Evolutionary conservation across 2,888 invertebrate genomes (phyloP), one percentile per base, ranked within the genome.

Genomic region (Erebia ligea): DNA sequence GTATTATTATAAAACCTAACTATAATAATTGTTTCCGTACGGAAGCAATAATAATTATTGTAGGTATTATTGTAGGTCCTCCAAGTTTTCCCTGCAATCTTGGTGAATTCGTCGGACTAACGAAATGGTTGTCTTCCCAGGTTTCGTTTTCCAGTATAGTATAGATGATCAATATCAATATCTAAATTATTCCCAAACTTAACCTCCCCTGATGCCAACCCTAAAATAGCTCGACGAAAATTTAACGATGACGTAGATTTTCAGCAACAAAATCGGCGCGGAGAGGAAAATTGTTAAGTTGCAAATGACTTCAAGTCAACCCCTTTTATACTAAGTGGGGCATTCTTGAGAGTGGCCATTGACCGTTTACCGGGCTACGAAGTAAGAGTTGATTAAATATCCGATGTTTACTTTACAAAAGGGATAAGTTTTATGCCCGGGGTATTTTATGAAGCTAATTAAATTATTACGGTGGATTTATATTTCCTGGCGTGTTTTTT

Each of bases 371-470:
- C 79, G 79, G 75, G 83, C 86, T 88, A 88, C 88, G 84, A 88
- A 89, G 86, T 83, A 81, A 80, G 84, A 84, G 84, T 88, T 90
- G 89, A 90, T 90, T 90, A 88, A 90, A 90, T 89, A 85, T 89
- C 85, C 83, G 80, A 80, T 87, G 84, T 82, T 86, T 84, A 88
- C 80, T 86, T 86, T 86, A 88, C 83, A 88, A 88, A 85, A 81
- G 80, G 83, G 57, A 45, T 66, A 57, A 66, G 42, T 66, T 56
- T 57, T 66, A 57, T 21, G 45, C 45, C 11, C 11, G 56, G 45
- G 57, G 57, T 45, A 52, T 52, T 57, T 57, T 66, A 57, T 17
- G 45, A 45, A 21, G 25, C 21, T 66, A 19, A 66, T 66, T 25
- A 21, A 45, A 66, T 57, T 45, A 66, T 15, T 57, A 42, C 45